Base-by-base conservation (phyloP, 2,888 invertebrate species). In the Ormyrus rosae region DNA sequence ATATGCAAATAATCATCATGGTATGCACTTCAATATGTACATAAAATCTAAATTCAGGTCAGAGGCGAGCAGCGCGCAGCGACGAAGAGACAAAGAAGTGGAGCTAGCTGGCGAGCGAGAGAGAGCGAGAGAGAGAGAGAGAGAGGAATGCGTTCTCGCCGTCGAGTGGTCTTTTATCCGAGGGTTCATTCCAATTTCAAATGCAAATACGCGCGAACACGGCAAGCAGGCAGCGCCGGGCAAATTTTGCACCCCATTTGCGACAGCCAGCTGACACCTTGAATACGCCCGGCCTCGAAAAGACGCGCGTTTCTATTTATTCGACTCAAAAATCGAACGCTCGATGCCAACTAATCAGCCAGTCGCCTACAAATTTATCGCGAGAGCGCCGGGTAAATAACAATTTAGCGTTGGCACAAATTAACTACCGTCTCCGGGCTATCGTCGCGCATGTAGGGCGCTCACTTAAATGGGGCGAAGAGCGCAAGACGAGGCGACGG, bases 151-250 rank as follows among this genome's bases (percentile, higher is more conserved):
- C 84, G 84, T 86, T 86, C 87, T 85, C 83, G 78, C 81, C 81
- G 83, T 55, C 77, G 75, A 80, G 70, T 82, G 78, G 76, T 83
- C 85, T 84, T 86, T 86, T 85, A 85, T 83, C 83, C 85, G 82
- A 85, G 84, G 84, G 83, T 85, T 88, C 86, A 84, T 86, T 86
- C 86, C 86, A 88, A 89, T 89, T 89, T 88, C 87, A 87, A 88
- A 89, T 89, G 89, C 87, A 89, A 89, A 89, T 89, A 85, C 83
- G 83, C 83, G 83, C 78, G 82, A 77, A 53, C 60, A 56, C 50
- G 19, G 46, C 45, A 75, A 76, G 34, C 34, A 34, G 34, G 51
- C 56, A 19, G 77, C 83, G 81, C 53, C 34, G 48, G 83, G 84
- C 85, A 84, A 85, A 86, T 87, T 86, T 86, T 83, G 83, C 85